Evolutionary conservation across 2,113 vertebrate species (phyloP).

Genomic region (Gambusia holbrooki): DNA sequence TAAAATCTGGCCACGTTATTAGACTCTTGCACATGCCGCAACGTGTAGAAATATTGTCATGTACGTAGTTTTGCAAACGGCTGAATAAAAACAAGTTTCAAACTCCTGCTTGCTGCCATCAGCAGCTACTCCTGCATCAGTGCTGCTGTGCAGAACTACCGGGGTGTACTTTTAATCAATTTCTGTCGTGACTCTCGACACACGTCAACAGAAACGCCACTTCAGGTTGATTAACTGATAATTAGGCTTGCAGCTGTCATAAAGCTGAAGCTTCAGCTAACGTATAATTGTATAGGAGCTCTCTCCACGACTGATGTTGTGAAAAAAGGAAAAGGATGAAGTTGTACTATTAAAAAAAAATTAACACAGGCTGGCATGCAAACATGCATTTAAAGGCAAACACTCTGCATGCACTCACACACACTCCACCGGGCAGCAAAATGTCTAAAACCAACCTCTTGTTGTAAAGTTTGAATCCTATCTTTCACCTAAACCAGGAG

Average conservation of each 20-base stretch:
- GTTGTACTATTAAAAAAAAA: background rate
- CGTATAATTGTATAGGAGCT: too few relatives aligned
- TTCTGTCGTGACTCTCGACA: too few relatives aligned
- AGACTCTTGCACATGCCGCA: background rate
- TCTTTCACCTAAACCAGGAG: background rate
- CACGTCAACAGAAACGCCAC: too few relatives aligned
- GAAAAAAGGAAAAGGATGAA: slow-evolving; percentile 1
- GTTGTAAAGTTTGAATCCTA: background rate
- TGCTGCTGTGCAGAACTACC: too few relatives aligned
- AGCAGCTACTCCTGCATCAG: too few relatives aligned
- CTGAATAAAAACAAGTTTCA: background rate
- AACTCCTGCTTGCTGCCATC: background rate
- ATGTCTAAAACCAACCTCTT: background rate
- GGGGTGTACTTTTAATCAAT: too few relatives aligned
- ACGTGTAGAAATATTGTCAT: background rate
- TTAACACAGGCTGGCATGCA: slow-evolving; percentile 14
- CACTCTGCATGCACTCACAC: slow-evolving; percentile 12
- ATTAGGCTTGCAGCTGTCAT: background rate
- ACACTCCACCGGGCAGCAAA: background rate
- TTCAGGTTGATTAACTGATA: too few relatives aligned
- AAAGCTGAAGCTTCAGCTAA: background rate
- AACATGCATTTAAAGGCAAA: background rate
- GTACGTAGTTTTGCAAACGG: background rate
- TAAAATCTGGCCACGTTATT: background rate
- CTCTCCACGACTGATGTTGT: background rate